A percentile compares a stretch with the other conserved stretches of the same genome.
Evolutionary conservation across 2,888 invertebrate genomes (phyloP).

Genomic region (Macaria notata): DNA sequence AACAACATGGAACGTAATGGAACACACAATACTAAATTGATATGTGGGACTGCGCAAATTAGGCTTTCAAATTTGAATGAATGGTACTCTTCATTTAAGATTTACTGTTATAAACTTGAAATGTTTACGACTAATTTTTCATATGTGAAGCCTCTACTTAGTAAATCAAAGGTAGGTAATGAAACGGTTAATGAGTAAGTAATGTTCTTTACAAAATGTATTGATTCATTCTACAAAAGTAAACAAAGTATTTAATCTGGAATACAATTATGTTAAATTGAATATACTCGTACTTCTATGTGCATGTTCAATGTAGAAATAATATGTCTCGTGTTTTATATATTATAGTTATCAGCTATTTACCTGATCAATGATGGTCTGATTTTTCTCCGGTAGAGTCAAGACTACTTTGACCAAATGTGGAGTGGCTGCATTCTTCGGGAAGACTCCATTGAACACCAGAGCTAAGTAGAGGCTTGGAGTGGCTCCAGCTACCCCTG

Average conservation of each 20-base stretch:
- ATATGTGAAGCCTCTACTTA: no score
- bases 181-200: no score
- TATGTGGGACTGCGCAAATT: not conserved
- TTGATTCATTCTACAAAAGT: no score
- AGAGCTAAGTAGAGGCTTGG: slow-evolving; percentile 91
- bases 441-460: slow-evolving; percentile 91
- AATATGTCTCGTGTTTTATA: no score
- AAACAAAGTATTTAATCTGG: no score
- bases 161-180: no score
- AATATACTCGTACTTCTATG: no score
- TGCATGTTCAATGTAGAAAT: no score
- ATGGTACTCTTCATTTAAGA: not conserved
- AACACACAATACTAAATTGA: slow-evolving; percentile 2
- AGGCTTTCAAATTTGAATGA: slow-evolving; percentile 1
- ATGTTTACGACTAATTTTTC: not conserved
- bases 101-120: not conserved
- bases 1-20: slow-evolving; percentile 1
- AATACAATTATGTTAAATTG: no score
- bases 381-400: slow-evolving; percentile 87
- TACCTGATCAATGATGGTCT: slow-evolving; percentile 88
- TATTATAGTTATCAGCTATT: slow-evolving; percentile 14
- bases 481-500: slow-evolving; percentile 89
- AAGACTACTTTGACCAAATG: slow-evolving; percentile 87
- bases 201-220: no score
- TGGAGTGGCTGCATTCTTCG: slow-evolving; percentile 82